Conservation (phyloP, 2,113 vertebrate species). For the Leucopsar rothschildi region DNA sequence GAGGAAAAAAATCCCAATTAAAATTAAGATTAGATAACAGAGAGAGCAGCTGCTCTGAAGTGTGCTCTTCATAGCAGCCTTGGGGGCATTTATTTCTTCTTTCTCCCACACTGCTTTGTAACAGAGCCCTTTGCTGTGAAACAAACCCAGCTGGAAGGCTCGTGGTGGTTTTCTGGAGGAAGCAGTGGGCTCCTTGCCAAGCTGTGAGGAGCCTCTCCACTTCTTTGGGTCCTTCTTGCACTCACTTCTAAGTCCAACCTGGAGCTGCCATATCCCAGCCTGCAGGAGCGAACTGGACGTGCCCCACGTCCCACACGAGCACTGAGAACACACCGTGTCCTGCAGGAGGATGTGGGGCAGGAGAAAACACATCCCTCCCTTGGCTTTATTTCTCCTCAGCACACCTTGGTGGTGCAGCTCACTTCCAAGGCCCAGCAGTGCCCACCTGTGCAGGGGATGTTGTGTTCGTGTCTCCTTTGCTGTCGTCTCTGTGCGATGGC, state of each 20-base stretch:
- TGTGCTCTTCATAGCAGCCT: not conserved
- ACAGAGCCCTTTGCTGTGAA: not conserved
- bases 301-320: accelerated
- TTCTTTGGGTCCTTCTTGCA: not conserved
- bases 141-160: not conserved
- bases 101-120: conserved; percentile 29
- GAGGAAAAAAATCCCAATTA: not conserved
- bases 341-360: accelerated
- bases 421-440: not conserved
- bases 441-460: not conserved
- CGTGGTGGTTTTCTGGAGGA: not conserved
- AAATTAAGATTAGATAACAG: conserved; percentile 45
- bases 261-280: accelerated
- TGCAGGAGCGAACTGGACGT: accelerated
- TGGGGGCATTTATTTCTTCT: conserved; percentile 7
- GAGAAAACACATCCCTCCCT: not conserved
- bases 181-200: not conserved
- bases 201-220: not conserved
- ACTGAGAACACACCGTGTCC: accelerated
- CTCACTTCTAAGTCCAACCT: accelerated
- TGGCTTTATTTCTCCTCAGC: not conserved
- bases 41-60: conserved; percentile 40
- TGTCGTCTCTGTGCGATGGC: not conserved
- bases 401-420: not conserved
- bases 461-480: accelerated